A percentile compares a stretch with the other conserved stretches of the same genome.
Conservation (phyloP, 2,888 invertebrate species). For the Ormyrus thymus region DNA sequence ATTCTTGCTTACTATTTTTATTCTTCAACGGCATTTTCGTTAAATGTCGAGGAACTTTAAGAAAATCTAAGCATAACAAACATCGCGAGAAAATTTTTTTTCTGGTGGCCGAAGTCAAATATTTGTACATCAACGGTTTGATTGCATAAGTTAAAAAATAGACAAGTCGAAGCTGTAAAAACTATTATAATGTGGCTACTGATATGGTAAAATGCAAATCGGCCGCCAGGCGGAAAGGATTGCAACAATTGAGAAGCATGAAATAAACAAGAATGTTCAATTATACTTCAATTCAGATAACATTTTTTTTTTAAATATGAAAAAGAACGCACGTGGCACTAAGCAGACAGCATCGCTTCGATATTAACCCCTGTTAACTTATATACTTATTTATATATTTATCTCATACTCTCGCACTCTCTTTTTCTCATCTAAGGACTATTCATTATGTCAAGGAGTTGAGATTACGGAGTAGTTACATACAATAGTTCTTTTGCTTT, state of each 20-base stretch:
- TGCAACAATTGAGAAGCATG: background rate
- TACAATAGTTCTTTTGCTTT: slow-evolving; percentile 42
- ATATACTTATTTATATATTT: slow-evolving; percentile 19
- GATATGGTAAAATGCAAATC: slow-evolving; percentile 39
- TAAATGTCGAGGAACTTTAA: slow-evolving; percentile 39
- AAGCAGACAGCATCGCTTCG: slow-evolving; percentile 38
- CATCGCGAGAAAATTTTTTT: background rate
- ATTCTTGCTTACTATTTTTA: background rate
- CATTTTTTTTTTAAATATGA: slow-evolving; percentile 30
- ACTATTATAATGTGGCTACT: slow-evolving; percentile 15
- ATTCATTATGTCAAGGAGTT: slow-evolving; percentile 41
- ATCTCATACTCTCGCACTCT: background rate
- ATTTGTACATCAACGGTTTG: slow-evolving; percentile 32
- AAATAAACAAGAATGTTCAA: slow-evolving; percentile 3
- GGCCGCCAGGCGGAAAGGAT: slow-evolving; percentile 7
- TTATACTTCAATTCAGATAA: slow-evolving; percentile 23
- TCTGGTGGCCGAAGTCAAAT: slow-evolving; percentile 20
- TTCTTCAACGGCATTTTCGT: slow-evolving; percentile 1
- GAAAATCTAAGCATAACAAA: slow-evolving; percentile 37
- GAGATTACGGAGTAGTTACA: slow-evolving; percentile 40
- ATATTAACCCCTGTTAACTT: slow-evolving; percentile 29
- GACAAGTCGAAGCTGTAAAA: slow-evolving; percentile 15
- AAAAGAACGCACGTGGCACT: slow-evolving; percentile 42
- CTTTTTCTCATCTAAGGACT: slow-evolving; percentile 24
- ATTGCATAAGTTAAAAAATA: slow-evolving; percentile 24